A percentile compares a stretch with the other conserved stretches of the same genome.
Evolutionary conservation across 2,888 invertebrate species (phyloP).

Genomic region (Ormyrus pomaceus): DNA sequence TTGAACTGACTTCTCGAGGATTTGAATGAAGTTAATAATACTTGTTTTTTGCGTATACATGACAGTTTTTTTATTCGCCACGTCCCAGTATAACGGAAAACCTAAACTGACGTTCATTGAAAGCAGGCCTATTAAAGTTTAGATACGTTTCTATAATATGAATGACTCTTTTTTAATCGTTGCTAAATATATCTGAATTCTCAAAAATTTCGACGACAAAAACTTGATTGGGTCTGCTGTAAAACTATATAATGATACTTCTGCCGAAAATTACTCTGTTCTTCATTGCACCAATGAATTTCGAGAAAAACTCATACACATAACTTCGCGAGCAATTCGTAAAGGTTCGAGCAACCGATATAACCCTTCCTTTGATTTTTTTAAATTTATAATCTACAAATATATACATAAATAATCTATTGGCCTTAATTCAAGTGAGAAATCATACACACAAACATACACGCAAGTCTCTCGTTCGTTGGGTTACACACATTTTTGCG

Average conservation of each 20-base stretch:
- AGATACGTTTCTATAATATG: neutral
- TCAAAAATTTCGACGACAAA: neutral
- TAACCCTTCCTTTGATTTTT: slow-evolving; percentile 23
- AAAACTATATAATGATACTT: no score
- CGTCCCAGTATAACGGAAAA: neutral
- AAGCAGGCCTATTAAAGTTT: slow-evolving; percentile 15
- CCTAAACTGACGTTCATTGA: neutral
- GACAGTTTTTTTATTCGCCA: neutral
- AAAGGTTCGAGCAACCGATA: neutral
- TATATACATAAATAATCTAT: slow-evolving; percentile 47
- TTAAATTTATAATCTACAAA: slow-evolving; percentile 29
- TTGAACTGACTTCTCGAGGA: slow-evolving; percentile 11
- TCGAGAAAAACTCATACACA: neutral
- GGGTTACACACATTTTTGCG: slow-evolving; percentile 25
- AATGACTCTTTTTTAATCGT: neutral
- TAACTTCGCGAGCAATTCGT: no score
- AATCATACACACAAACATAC: slow-evolving; percentile 50
- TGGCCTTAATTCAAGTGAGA: slow-evolving; percentile 56
- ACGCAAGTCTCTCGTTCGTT: slow-evolving; percentile 23
- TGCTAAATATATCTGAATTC: neutral
- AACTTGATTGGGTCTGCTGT: no score
- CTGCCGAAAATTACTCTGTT: no score
- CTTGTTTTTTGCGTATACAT: no score
- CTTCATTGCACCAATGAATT: neutral
- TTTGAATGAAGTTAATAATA: neutral